Percentiles rank a stretch among this genome's conserved stretches.
These are phyloP conservation scores for Diploscapter pachys DNA, from an alignment of 1,140 invertebrate species.

Conservation along the genomic window DNA sequence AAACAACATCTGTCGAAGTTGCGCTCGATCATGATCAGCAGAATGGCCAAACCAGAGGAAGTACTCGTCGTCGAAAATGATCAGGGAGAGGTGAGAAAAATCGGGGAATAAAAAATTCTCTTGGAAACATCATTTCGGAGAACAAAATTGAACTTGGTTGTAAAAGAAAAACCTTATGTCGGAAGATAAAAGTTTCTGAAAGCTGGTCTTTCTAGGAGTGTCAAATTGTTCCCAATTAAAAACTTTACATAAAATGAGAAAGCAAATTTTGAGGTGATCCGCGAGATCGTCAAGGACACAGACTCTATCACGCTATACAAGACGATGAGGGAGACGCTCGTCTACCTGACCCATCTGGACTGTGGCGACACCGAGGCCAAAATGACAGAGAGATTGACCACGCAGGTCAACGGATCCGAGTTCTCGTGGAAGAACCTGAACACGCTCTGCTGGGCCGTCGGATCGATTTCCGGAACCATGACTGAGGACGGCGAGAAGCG, in stretches of 20 bases:
- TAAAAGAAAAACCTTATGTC: no score
- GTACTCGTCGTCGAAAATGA: conserved; percentile 99
- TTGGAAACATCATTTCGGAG: no score
- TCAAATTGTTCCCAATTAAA: neutral
- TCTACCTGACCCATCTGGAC: conserved; percentile 97
- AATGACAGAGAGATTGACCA: conserved; percentile 97
- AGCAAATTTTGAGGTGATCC: conserved; percentile 67
- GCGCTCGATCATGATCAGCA: conserved; percentile 95
- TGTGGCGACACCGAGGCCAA: conserved; percentile 94
- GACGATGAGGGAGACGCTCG: conserved; percentile 79
- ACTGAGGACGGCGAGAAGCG: conserved; percentile 98
- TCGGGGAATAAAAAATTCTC: no score
- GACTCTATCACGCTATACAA: conserved; percentile 99
- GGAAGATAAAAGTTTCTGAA: no score
- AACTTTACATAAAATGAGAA: neutral
- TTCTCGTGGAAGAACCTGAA: conserved; percentile 99
- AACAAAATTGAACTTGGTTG: no score
- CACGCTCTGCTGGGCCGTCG: conserved; percentile 96
- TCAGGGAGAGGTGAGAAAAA: conserved; percentile 78
- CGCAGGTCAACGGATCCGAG: conserved; percentile 96
- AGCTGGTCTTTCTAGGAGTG: no score
- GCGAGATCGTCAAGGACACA: conserved; percentile 99
- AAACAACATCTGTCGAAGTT: conserved; percentile 72
- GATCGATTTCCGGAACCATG: conserved; percentile 97
- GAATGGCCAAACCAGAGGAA: conserved; percentile 99